These are phyloP conservation scores for Psilopsiagon aurifrons DNA, from an alignment of 2,113 vertebrate species.

Conservation along the genomic window DNA sequence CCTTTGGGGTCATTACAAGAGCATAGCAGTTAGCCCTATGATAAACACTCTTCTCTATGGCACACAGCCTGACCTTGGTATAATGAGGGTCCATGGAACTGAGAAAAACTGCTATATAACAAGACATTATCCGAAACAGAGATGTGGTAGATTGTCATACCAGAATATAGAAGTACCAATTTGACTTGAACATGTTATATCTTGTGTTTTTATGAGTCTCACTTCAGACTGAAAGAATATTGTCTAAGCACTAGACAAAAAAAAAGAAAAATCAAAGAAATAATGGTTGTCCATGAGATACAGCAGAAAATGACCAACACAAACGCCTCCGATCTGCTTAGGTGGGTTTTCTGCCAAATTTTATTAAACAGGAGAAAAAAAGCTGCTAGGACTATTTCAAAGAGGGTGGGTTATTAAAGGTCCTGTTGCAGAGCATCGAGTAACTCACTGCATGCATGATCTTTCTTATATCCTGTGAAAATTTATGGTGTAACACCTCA, in stretches of 20 bases:
- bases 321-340: background rate
- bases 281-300: background rate
- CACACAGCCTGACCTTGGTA: background rate
- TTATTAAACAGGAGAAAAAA: background rate
- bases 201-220: background rate
- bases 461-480: background rate
- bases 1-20: slow-evolving; percentile 40
- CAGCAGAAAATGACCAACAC: background rate
- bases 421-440: background rate
- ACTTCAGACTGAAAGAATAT: background rate
- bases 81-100: slow-evolving; percentile 56
- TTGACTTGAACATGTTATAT: background rate
- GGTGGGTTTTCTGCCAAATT: background rate
- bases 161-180: background rate
- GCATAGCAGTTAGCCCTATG: background rate
- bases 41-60: background rate
- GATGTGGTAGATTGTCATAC: background rate
- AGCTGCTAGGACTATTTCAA: background rate
- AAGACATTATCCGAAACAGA: background rate
- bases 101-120: background rate
- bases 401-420: background rate
- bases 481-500: background rate
- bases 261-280: slow-evolving; percentile 22
- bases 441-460: background rate
- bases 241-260: background rate